Base-by-base conservation (phyloP, 2,888 invertebrate genomes). In the Metalampra italica region DNA sequence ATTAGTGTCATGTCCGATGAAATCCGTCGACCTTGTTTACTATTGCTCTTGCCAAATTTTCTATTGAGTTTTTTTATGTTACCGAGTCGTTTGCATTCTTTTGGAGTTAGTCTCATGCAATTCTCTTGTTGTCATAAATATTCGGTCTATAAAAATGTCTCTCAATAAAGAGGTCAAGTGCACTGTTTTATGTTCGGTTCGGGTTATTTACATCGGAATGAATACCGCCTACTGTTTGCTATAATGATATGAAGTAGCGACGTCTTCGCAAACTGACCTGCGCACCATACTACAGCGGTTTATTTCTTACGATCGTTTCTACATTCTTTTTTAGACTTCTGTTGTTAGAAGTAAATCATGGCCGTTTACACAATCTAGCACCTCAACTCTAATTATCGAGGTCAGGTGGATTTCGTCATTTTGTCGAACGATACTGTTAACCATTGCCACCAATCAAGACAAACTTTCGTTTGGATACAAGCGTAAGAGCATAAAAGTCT, bases 91-190 rank as follows among this genome's bases (percentile, higher is more conserved):
- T 45, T 30, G 13, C 36, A 36, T 44, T 44, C 51, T 55, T 45
- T 51, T 49, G 47, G 42, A 54, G 56, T 36, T 34, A 42, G 38
- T 62, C 56, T 62, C 62, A 58, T 57, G 64, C 55, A 59, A 57
- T 53, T 55, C 51, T 54, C 54, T n/a, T 2, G 22, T 22, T 22
- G 22, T 22, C 53, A 56, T 62, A 62, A 65, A 71, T 72, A 71
- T 70, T 74, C 59, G 62, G 52, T 55, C 59, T 68, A 74, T 77
- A 73, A 75, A 76, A 75, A 62, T 70, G 68, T 65, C 62, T 65
- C 62, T 68, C 64, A 70, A 71, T 75, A 78, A 77, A 79, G 75
- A 71, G 81, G 82, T 79, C 80, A 82, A 82, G 78, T 70, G 74
- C 75, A 67, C 55, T 55, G 58, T 65, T 75, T 71, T 72, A 22